Percentiles rank a stretch among this genome's conserved stretches.
These are phyloP conservation scores for Tapirus indicus DNA, from an alignment of 2,797 vertebrate species.

Conservation along the genomic window DNA sequence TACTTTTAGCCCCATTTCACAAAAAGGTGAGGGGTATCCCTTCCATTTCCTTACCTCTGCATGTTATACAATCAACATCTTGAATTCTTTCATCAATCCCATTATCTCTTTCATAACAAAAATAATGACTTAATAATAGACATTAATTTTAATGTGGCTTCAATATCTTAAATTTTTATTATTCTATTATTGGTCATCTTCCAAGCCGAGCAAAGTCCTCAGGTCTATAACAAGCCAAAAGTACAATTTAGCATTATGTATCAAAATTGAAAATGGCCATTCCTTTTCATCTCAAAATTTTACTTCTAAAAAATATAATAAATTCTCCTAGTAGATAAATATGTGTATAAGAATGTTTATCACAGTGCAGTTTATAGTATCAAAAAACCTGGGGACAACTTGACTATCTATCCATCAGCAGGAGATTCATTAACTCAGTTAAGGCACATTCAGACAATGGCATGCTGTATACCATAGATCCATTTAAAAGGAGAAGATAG, in stretches of 20 bases:
- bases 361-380: not conserved
- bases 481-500: not conserved
- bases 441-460: not conserved
- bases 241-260: not conserved
- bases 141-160: slow-evolving; percentile 24
- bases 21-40: not conserved
- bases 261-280: slow-evolving; percentile 5
- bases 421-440: not conserved
- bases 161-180: not conserved
- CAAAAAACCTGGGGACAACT: not conserved
- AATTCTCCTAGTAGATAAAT: not conserved
- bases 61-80: not conserved
- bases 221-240: not conserved
- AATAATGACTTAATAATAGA: slow-evolving; percentile 34
- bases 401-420: not conserved
- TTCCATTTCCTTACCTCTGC: not conserved
- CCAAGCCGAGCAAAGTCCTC: not conserved
- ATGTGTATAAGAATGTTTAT: not conserved
- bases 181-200: not conserved
- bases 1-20: not conserved
- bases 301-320: not conserved
- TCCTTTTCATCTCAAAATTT: slow-evolving; percentile 30
- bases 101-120: slow-evolving; percentile 39
- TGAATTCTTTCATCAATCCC: not conserved
- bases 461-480: not conserved